Percentiles rank a stretch among this genome's conserved stretches.
Evolutionary conservation across 2,888 invertebrate species (phyloP).

Genomic region (Sesia bembeciformis): DNA sequence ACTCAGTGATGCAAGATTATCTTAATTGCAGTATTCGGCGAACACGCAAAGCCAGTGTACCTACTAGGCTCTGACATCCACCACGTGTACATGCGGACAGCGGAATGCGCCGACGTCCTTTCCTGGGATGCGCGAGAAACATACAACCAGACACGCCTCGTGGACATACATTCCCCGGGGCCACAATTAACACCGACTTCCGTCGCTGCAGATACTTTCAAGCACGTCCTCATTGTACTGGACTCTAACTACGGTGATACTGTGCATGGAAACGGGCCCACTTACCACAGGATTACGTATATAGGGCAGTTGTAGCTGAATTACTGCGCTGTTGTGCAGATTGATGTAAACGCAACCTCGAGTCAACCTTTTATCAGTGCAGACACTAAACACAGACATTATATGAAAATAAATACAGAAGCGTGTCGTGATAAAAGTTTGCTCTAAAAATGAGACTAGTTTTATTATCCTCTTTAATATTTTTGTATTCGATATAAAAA

Average conservation of each 20-base stretch:
- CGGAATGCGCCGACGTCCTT: constrained; percentile 71
- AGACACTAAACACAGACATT: too few relatives aligned
- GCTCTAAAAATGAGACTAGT: too few relatives aligned
- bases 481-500: too few relatives aligned
- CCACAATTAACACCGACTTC: constrained; percentile 70
- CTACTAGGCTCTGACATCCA: constrained; percentile 37
- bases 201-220: constrained; percentile 66
- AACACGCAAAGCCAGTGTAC: constrained; percentile 31
- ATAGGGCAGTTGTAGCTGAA: constrained; percentile 15
- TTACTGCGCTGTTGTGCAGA: too few relatives aligned
- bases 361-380: too few relatives aligned
- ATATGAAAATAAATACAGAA: too few relatives aligned
- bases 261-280: constrained; percentile 52
- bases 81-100: constrained; percentile 64
- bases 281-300: constrained; percentile 45
- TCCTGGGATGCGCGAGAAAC: constrained; percentile 69
- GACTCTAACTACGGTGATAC: constrained; percentile 78
- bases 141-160: constrained; percentile 55
- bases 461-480: too few relatives aligned
- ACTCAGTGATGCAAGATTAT: not conserved
- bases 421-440: too few relatives aligned
- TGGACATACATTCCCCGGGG: constrained; percentile 66
- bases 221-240: constrained; percentile 68
- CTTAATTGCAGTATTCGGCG: constrained; percentile 38
- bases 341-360: too few relatives aligned